Percentiles rank a stretch among this genome's conserved stretches.
phyloP scores from a whole-genome alignment of 2,888 invertebrate genomes.

The Cataglyphis rosenhaueri region DNA sequence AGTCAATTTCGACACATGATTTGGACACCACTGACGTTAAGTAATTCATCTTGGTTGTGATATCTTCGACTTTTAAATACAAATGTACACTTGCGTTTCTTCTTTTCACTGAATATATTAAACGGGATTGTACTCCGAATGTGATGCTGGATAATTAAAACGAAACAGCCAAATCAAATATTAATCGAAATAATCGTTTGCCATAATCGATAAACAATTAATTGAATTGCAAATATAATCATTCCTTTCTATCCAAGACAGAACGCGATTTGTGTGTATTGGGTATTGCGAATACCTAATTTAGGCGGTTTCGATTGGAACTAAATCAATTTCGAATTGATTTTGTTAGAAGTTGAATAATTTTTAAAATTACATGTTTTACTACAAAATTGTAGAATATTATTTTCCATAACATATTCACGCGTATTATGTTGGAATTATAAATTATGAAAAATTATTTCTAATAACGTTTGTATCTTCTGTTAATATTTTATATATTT shows the following conservation, averaged over 20 bases:
- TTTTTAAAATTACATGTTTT: background rate
- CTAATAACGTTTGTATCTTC: background rate
- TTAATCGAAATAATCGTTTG: slow-evolving; percentile 13
- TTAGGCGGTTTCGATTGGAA: slow-evolving; percentile 7
- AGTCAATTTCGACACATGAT: slow-evolving; percentile 8
- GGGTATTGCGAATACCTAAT: slow-evolving; percentile 3
- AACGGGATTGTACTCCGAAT: background rate
- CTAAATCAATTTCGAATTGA: background rate
- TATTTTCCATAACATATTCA: slow-evolving; percentile 3
- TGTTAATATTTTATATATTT: background rate
- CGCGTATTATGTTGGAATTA: background rate
- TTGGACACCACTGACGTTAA: background rate
- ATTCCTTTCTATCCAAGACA: slow-evolving; percentile 17
- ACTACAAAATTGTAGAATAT: background rate
- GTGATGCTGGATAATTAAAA: background rate
- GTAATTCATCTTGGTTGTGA: slow-evolving; percentile 8
- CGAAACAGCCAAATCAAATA: slow-evolving; percentile 12
- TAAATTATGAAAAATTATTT: slow-evolving; percentile 14
- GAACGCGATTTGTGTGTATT: slow-evolving; percentile 13
- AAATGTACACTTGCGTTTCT: background rate
- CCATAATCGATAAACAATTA: slow-evolving; percentile 6
- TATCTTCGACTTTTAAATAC: background rate
- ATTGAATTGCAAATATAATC: slow-evolving; percentile 38
- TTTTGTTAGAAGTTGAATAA: background rate
- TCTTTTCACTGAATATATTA: background rate